Evolutionary conservation across 2,888 invertebrate genomes (phyloP).

Genomic region (Meteorus cinctellus): DNA sequence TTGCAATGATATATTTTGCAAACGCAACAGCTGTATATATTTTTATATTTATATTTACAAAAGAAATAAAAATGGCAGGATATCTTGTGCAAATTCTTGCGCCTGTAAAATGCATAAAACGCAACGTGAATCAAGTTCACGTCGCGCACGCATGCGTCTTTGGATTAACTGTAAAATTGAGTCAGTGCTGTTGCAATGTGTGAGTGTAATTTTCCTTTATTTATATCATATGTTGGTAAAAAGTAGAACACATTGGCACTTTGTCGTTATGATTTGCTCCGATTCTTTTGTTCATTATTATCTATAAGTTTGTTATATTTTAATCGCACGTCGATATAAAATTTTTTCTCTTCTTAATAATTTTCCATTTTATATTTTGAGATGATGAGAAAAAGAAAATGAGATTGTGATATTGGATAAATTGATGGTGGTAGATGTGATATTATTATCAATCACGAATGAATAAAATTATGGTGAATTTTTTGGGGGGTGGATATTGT

Average conservation of each 20-base stretch:
- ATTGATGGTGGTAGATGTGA: neutral
- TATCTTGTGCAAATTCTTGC: neutral
- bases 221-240: neutral
- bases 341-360: neutral
- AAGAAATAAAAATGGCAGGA: neutral
- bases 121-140: constrained; percentile 1
- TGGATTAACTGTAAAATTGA: constrained; percentile 16
- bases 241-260: neutral
- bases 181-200: neutral
- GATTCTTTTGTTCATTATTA: neutral
- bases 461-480: constrained; percentile 25
- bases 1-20: neutral
- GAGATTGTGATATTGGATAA: neutral
- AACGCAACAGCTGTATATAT: neutral
- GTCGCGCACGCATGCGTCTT: constrained; percentile 9
- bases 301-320: constrained; percentile 1
- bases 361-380: neutral
- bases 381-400: neutral
- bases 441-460: neutral
- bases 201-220: neutral
- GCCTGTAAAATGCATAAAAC: neutral
- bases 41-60: neutral
- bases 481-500: neutral
- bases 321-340: neutral
- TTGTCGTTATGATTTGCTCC: constrained; percentile 16